Evolutionary conservation across 2,888 invertebrate genomes (phyloP).

Genomic region (Drosophila algonquin): DNA sequence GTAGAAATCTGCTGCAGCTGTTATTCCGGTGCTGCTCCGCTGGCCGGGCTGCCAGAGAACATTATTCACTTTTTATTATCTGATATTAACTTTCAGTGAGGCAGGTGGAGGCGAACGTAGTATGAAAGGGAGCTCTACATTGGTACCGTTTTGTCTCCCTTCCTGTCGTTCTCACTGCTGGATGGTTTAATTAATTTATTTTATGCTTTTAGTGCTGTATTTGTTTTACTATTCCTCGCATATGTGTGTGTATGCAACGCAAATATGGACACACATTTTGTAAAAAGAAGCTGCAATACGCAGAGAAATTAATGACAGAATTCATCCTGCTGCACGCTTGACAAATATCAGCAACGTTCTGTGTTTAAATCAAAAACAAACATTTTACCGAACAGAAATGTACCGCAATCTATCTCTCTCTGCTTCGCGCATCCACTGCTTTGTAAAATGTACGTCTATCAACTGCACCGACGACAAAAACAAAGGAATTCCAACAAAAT

Average conservation of each 20-base stretch:
- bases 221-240: slow-evolving; percentile 5
- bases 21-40: background rate
- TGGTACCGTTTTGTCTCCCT: too few species aligned
- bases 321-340: background rate
- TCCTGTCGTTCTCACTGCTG: background rate
- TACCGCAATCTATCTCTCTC: too few species aligned
- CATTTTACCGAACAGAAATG: too few species aligned
- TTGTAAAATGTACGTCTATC: too few species aligned
- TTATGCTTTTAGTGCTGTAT: background rate
- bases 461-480: too few species aligned
- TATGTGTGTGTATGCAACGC: slow-evolving; percentile 27
- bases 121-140: too few species aligned
- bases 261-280: slow-evolving; percentile 15
- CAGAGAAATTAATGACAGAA: background rate
- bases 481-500: too few species aligned
- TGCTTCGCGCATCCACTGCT: too few species aligned
- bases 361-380: too few species aligned
- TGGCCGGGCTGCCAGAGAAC: background rate
- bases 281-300: background rate
- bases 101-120: too few species aligned
- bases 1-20: background rate
- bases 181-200: background rate
- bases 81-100: background rate
- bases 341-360: too few species aligned
- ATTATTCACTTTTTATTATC: background rate